Evolutionary conservation across 2,797 vertebrate species (phyloP).

Genomic region (Poecilia picta): DNA sequence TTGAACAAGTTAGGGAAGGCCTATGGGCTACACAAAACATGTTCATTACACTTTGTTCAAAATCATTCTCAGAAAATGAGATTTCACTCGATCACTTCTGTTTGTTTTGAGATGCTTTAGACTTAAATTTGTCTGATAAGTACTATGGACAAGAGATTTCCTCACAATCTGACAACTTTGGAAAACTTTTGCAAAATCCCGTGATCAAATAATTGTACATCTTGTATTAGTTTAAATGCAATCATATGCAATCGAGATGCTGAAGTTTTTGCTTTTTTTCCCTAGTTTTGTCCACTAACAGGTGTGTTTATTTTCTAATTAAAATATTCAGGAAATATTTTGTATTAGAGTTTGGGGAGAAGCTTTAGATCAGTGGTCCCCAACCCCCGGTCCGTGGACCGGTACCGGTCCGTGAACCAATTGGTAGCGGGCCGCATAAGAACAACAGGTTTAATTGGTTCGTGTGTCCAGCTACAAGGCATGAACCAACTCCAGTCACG

Average conservation of each 20-base stretch:
- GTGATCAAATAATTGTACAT: background rate
- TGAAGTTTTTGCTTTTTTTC: background rate
- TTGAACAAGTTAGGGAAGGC: too few relatives aligned
- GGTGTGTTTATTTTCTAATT: background rate
- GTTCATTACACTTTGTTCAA: too few relatives aligned
- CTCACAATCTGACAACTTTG: background rate
- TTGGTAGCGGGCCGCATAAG: too few relatives aligned
- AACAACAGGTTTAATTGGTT: too few relatives aligned
- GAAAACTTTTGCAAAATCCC: background rate
- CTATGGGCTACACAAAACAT: too few relatives aligned
- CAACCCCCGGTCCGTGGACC: too few relatives aligned
- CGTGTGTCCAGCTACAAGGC: too few relatives aligned
- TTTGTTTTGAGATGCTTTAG: background rate
- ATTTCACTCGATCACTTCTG: too few relatives aligned
- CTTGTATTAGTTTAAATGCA: background rate
- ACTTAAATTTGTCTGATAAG: background rate
- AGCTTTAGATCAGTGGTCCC: background rate
- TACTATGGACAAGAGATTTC: background rate
- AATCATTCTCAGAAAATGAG: too few relatives aligned
- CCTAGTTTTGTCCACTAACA: background rate
- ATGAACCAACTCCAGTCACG: too few relatives aligned
- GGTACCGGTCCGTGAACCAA: too few relatives aligned
- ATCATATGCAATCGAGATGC: background rate
- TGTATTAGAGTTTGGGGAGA: background rate
- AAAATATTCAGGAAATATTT: background rate